Percentiles rank a stretch among this genome's conserved stretches.
These are phyloP conservation scores for Chaetogeoica ovagalla DNA, from an alignment of 2,888 invertebrate species.

Conservation along the genomic window DNA sequence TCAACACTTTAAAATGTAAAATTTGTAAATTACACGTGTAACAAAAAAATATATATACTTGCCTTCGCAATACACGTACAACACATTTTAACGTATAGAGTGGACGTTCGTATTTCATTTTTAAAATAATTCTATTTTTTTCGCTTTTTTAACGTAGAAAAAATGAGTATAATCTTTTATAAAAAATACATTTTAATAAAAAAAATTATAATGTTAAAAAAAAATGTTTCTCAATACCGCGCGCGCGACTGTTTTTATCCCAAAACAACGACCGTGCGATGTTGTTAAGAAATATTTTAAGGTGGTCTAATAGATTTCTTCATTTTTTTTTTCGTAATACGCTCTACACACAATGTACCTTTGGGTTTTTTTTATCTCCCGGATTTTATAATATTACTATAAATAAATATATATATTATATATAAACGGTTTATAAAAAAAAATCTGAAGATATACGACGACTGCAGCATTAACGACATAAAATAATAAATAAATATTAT, in stretches of 20 bases:
- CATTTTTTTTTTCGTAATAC: conserved; percentile 40
- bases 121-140: background rate
- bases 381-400: conserved; percentile 40
- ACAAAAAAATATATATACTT: no score
- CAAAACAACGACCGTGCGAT: conserved; percentile 37
- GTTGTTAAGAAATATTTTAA: conserved; percentile 49
- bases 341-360: conserved; percentile 41
- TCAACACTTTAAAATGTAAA: background rate
- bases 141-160: background rate
- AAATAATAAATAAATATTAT: conserved; percentile 23
- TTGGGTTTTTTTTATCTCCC: conserved; percentile 44
- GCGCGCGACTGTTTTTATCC: conserved; percentile 33
- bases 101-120: background rate
- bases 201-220: background rate
- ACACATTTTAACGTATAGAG: background rate
- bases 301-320: conserved; percentile 49
- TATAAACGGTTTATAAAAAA: conserved; percentile 1
- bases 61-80: background rate
- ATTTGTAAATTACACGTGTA: background rate
- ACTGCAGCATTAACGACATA: conserved; percentile 34
- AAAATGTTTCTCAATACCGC: conserved; percentile 33
- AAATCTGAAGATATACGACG: conserved; percentile 42
- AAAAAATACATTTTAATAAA: conserved; percentile 26
- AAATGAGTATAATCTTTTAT: conserved; percentile 15
- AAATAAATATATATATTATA: no score